phyloP scores from a whole-genome alignment of 2,797 vertebrate species.

The Etheostoma nigrum region DNA sequence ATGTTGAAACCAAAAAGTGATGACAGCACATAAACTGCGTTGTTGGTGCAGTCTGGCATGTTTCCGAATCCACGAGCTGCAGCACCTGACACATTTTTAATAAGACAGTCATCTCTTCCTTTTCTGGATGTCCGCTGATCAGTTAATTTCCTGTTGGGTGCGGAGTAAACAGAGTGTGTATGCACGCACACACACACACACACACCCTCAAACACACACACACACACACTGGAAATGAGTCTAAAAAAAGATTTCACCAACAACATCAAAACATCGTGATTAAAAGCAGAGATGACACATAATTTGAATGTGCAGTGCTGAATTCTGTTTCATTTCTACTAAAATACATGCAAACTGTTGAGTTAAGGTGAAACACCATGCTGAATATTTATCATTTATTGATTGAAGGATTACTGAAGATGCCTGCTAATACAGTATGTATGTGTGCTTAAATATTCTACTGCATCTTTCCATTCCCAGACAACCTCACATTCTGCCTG shows the following conservation, averaged over 20 bases:
- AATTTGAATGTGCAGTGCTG: not conserved
- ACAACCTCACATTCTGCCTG: slow-evolving; percentile 7
- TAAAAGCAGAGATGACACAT: not conserved
- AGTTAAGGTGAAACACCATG: not conserved
- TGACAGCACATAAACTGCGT: not conserved
- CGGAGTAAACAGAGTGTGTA: slow-evolving; percentile 29
- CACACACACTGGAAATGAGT: slow-evolving; percentile 28
- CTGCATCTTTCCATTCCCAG: slow-evolving; percentile 5
- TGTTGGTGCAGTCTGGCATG: slow-evolving; percentile 11
- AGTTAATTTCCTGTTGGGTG: slow-evolving; percentile 75
- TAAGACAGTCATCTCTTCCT: slow-evolving; percentile 59
- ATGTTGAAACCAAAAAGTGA: slow-evolving; percentile 3
- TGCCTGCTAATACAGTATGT: slow-evolving; percentile 8
- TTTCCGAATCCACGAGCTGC: slow-evolving; percentile 37
- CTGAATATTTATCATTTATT: not conserved
- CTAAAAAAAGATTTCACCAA: slow-evolving; percentile 24
- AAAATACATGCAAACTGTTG: not conserved
- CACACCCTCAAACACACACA: not conserved
- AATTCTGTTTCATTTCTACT: not conserved
- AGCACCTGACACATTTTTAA: slow-evolving; percentile 67
- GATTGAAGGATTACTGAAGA: slow-evolving; percentile 9
- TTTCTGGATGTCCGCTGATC: slow-evolving; percentile 58
- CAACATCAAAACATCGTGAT: slow-evolving; percentile 15
- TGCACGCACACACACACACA: slow-evolving; percentile 1
- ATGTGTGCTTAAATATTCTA: slow-evolving; percentile 34